These are phyloP conservation scores for Eupristina koningsbergeri DNA, from an alignment of 1,140 invertebrate species.

Conservation along the genomic window DNA sequence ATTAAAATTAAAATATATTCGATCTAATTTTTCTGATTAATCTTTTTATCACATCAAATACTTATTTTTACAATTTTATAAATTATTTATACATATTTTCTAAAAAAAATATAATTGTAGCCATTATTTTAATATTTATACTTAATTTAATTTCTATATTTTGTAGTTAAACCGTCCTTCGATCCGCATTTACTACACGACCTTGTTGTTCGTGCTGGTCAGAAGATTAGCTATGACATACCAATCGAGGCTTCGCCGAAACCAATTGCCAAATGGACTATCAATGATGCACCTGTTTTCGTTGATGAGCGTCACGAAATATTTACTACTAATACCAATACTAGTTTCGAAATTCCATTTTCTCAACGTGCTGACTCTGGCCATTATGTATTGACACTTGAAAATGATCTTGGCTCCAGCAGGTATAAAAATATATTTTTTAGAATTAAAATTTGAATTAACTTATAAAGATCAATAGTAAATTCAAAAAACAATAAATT, in stretches of 20 bases:
- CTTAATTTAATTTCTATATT: not conserved
- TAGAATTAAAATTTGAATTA: too few species aligned
- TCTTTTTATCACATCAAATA: not conserved
- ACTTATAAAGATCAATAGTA: too few species aligned
- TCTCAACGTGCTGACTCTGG: constrained; percentile 87
- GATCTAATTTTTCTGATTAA: too few species aligned
- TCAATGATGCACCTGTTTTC: constrained; percentile 85
- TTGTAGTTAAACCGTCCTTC: constrained; percentile 84
- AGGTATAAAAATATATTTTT: too few species aligned
- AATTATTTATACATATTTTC: not conserved
- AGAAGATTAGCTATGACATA: constrained; percentile 90
- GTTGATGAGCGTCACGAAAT: constrained; percentile 72
- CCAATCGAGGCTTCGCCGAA: constrained; percentile 90
- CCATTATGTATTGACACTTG: constrained; percentile 87
- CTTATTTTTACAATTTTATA: constrained; percentile 8
- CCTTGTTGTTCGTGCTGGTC: constrained; percentile 90
- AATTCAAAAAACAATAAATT: too few species aligned
- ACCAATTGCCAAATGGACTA: constrained; percentile 90
- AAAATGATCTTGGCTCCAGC: constrained; percentile 87
- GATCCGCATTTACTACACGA: constrained; percentile 89
- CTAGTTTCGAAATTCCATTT: constrained; percentile 90
- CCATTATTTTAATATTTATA: not conserved
- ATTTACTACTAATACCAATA: constrained; percentile 80
- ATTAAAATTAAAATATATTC: too few species aligned
- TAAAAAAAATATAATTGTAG: not conserved